These are phyloP conservation scores for Kryphioiulus occultus DNA, from an alignment of 2,888 invertebrate species.

Conservation along the genomic window DNA sequence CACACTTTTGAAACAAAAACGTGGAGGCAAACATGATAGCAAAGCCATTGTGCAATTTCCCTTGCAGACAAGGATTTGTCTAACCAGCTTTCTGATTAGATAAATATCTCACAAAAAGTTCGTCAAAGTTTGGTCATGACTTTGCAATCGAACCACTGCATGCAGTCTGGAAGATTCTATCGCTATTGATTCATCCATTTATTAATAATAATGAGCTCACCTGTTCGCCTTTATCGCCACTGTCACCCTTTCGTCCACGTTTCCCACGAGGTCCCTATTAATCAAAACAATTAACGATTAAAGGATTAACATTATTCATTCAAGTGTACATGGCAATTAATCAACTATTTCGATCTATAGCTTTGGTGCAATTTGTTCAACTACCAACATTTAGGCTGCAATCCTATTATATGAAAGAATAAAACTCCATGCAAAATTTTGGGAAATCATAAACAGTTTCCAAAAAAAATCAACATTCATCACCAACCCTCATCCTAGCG, in stretches of 20 bases:
- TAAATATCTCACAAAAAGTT: too few species aligned
- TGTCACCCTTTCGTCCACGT: constrained; percentile 89
- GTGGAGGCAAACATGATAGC: too few species aligned
- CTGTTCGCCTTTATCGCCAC: constrained; percentile 92
- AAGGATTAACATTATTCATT: background rate
- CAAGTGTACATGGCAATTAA: background rate
- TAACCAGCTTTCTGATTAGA: too few species aligned
- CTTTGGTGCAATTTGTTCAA: constrained; percentile 30
- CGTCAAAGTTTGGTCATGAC: too few species aligned
- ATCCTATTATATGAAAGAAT: background rate
- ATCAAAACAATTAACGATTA: constrained; percentile 20
- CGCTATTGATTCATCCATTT: too few species aligned
- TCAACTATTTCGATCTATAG: background rate
- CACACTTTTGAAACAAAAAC: too few species aligned
- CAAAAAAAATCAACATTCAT: background rate
- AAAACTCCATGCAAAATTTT: constrained; percentile 27
- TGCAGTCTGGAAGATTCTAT: too few species aligned
- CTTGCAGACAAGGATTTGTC: too few species aligned
- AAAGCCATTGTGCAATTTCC: too few species aligned
- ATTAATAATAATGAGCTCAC: constrained; percentile 57
- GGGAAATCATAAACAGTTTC: background rate
- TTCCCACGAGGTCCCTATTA: constrained; percentile 84
- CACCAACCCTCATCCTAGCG: background rate
- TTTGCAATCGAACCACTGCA: too few species aligned
- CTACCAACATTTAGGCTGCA: background rate